Evolutionary conservation across 2,888 invertebrate genomes (phyloP), one percentile per base, ranked within the genome.

Genomic region (Pantelozetes paolii): DNA sequence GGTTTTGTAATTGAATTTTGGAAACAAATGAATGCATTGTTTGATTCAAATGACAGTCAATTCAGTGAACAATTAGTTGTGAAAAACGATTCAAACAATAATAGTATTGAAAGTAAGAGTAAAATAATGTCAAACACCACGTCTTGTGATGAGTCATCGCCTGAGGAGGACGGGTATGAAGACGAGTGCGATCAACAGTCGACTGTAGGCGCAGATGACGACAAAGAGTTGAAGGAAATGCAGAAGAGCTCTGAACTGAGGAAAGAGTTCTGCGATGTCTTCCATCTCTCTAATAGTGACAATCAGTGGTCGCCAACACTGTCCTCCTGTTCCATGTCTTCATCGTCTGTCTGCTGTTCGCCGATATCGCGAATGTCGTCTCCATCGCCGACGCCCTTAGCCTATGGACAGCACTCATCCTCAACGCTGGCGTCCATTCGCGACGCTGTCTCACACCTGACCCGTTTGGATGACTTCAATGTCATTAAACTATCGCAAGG

Each of bases 401-500:
- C 28, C 57, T 13, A 45, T 45, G 11, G 9, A 3, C 28, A 8
- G 54, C 23, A 54, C 54, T 26, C 69, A 26, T 28, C 69, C 45
- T 69, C 69, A 18, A 67, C 67, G 13, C 45, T 74, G n/a, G 32
- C 71, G 26, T 57, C 74, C 11, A 74, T 74, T 3, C 54, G 74
- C n/a, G 23, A 71, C 6, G 74, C 74, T 1, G 74, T 74, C 23
- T 74, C 74, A 26, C 74, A 71, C 40, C 48, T 74, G 71, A 74
- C 74, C 48, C 74, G 74, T 45, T 71, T 74, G 71, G 74, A 74
- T n/a, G 74, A 74, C 54, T 74, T 74, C 20, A 74, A 71, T 71
- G 74, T 71, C 23, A 40, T 74, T 59, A 74, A 74, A 30, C 36
- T 74, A 26, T 74, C 74, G 11, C 74, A 74, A 15, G 97, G 97